Evolutionary conservation across 1,140 invertebrate species (phyloP).

Genomic region (Bombus affinis): DNA sequence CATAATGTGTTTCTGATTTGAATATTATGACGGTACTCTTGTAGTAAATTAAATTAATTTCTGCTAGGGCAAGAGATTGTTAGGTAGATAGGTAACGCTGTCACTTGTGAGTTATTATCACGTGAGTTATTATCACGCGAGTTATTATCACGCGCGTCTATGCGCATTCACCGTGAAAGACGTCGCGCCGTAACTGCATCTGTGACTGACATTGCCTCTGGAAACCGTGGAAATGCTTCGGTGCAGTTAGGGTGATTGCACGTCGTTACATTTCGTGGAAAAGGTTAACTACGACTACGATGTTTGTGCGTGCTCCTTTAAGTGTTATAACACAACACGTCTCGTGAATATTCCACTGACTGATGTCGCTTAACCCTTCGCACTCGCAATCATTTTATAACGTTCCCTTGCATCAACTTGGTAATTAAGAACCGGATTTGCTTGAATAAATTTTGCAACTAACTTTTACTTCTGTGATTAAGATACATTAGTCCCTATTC

Average conservation of each 20-base stretch:
- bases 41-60: constrained; percentile 65
- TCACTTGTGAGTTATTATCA: constrained; percentile 67
- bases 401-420: too few species aligned
- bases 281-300: constrained; percentile 40
- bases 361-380: too few species aligned
- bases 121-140: constrained; percentile 63
- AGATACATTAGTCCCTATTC: too few species aligned
- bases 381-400: too few species aligned
- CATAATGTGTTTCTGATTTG: constrained; percentile 14
- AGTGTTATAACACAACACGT: background rate
- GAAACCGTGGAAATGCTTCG: constrained; percentile 66
- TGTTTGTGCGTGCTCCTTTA: constrained; percentile 10
- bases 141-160: constrained; percentile 42
- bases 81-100: constrained; percentile 65
- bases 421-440: too few species aligned
- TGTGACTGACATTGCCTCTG: constrained; percentile 67
- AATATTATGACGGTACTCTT: constrained; percentile 41
- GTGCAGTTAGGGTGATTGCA: constrained; percentile 64
- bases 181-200: constrained; percentile 61
- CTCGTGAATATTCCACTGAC: background rate
- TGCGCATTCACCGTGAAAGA: constrained; percentile 62
- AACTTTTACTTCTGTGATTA: too few species aligned
- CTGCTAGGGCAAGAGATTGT: constrained; percentile 60
- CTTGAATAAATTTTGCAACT: too few species aligned
- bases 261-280: constrained; percentile 45